These are phyloP conservation scores for Perithous albicinctus DNA, from an alignment of 2,888 invertebrate species.

Conservation along the genomic window DNA sequence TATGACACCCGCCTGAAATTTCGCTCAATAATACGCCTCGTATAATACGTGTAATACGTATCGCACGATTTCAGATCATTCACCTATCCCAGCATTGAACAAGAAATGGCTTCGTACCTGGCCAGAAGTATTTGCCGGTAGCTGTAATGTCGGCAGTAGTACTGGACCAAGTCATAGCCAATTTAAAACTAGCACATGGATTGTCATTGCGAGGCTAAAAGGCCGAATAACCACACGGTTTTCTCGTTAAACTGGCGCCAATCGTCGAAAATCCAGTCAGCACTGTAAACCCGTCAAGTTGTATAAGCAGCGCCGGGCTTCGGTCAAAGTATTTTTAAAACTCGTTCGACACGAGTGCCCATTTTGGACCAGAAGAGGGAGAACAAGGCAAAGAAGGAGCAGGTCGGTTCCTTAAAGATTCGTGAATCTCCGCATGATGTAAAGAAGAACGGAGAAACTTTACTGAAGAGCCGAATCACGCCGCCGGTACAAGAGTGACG, in stretches of 20 bases:
- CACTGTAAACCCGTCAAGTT: slow-evolving; percentile 38
- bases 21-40: too few species aligned
- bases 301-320: slow-evolving; percentile 53
- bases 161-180: too few species aligned
- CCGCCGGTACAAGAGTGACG: slow-evolving; percentile 36
- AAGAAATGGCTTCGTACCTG: too few species aligned
- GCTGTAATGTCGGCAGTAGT: too few species aligned
- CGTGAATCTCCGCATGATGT: slow-evolving; percentile 9
- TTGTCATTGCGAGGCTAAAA: slow-evolving; percentile 17
- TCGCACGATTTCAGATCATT: too few species aligned
- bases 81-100: too few species aligned
- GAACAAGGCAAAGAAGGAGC: slow-evolving; percentile 31
- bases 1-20: too few species aligned
- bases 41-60: too few species aligned
- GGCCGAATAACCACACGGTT: slow-evolving; percentile 37
- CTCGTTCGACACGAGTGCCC: slow-evolving; percentile 74
- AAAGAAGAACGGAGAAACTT: slow-evolving; percentile 2
- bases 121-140: too few species aligned
- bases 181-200: too few species aligned
- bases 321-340: slow-evolving; percentile 76
- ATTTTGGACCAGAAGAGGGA: slow-evolving; percentile 66
- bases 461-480: slow-evolving; percentile 50
- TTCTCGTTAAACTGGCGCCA: slow-evolving; percentile 71
- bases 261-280: slow-evolving; percentile 71
- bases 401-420: slow-evolving; percentile 43